phyloP scores from a whole-genome alignment of 2,888 invertebrate genomes.

The Suillia variegata region DNA sequence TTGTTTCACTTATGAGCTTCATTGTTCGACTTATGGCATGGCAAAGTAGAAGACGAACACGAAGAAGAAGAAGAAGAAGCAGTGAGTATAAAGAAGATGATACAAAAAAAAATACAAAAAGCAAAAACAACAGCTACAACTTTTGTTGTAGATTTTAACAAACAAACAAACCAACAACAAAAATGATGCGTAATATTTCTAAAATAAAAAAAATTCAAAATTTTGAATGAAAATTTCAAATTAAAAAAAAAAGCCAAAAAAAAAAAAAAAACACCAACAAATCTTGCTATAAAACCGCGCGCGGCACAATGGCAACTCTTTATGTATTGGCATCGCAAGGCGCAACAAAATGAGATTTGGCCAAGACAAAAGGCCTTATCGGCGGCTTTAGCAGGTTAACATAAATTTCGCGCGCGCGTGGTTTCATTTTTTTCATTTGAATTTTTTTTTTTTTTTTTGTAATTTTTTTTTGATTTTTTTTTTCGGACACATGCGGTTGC shows the following conservation, averaged over 20 bases:
- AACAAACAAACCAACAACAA: no score
- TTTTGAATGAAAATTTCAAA: background rate
- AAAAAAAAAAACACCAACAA: no score
- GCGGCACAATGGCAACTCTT: background rate
- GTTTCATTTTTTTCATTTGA: background rate
- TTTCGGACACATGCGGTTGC: no score
- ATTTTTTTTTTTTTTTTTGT: background rate
- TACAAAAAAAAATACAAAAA: background rate
- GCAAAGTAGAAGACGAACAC: background rate
- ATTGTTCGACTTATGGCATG: slow-evolving; percentile 14
- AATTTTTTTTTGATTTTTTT: background rate
- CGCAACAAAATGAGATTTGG: background rate
- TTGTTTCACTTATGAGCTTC: slow-evolving; percentile 52
- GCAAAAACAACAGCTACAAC: background rate
- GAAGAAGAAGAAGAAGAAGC: no score
- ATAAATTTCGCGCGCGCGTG: background rate
- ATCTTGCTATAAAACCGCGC: background rate
- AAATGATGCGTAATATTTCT: no score
- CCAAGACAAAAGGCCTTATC: slow-evolving; percentile 1
- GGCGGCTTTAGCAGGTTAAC: background rate
- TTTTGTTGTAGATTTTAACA: no score
- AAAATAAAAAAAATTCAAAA: no score
- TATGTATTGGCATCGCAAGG: background rate
- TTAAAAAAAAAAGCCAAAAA: no score
- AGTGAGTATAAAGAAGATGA: no score